Percentiles rank a stretch among this genome's conserved stretches.
Conservation (phyloP, 2,797 vertebrate genomes). For the Zenarchopterus dispar region DNA sequence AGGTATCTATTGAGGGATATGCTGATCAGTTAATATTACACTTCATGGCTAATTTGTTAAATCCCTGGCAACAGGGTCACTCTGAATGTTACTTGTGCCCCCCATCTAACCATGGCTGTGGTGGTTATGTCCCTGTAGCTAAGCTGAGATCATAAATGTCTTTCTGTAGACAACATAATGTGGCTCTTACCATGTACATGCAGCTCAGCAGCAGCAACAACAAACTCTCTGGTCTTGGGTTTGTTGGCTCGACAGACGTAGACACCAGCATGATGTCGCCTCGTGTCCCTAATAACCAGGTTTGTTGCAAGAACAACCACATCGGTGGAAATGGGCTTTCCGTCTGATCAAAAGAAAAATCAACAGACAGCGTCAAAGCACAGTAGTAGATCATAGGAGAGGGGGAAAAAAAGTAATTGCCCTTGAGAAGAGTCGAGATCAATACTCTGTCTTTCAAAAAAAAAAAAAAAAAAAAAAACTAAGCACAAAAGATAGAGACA, state of each 20-base stretch:
- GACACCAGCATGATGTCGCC: constrained; percentile 89
- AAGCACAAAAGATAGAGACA: constrained; percentile 12
- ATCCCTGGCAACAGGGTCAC: too few species aligned
- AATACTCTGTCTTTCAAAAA: constrained; percentile 42
- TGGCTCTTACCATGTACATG: constrained; percentile 88
- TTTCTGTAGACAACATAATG: background rate
- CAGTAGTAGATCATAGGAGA: constrained; percentile 18
- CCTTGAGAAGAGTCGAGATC: constrained; percentile 12
- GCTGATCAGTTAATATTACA: too few species aligned
- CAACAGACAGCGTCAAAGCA: constrained; percentile 22
- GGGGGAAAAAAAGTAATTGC: background rate
- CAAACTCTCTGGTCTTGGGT: constrained; percentile 92
- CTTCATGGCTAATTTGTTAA: too few species aligned
- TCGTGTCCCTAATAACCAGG: constrained; percentile 89
- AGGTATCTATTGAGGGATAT: too few species aligned
- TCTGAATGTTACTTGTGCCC: too few species aligned
- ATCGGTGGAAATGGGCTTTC: constrained; percentile 92
- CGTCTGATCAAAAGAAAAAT: constrained; percentile 83
- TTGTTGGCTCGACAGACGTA: constrained; percentile 97
- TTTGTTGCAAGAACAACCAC: constrained; percentile 93
- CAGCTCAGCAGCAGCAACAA: constrained; percentile 90
- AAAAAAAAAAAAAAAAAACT: constrained; percentile 56
- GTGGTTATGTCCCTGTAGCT: too few species aligned
- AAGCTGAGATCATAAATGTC: background rate
- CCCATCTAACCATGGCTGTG: too few species aligned